Evolutionary conservation across 2,113 vertebrate species (phyloP).

Genomic region (Lasiurus borealis): DNA sequence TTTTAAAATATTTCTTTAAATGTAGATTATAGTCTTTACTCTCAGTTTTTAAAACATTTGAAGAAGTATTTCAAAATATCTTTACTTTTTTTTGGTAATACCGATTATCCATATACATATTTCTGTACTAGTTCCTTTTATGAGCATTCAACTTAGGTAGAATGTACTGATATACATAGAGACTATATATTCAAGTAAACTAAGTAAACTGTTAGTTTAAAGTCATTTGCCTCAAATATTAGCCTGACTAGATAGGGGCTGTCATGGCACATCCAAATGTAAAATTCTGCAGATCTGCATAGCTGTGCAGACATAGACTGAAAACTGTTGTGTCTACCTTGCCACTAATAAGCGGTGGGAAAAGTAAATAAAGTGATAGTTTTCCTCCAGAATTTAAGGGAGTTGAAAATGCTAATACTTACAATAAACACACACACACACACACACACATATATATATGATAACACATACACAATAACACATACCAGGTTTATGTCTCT

Average conservation of each 20-base stretch:
- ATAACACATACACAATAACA: background rate
- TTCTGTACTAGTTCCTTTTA: conserved; percentile 30
- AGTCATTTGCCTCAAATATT: conserved; percentile 5
- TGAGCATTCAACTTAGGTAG: background rate
- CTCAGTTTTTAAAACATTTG: conserved; percentile 10
- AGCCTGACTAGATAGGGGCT: background rate
- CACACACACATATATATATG: background rate
- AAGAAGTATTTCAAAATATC: conserved; percentile 42
- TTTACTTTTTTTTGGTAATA: background rate
- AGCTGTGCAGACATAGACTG: background rate
- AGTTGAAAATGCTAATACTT: conserved; percentile 43
- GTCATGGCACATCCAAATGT: background rate
- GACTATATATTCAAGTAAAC: background rate
- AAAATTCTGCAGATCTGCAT: background rate
- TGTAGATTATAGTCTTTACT: background rate
- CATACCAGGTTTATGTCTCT: background rate
- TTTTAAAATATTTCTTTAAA: conserved; percentile 19
- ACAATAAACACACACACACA: background rate
- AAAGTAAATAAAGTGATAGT: conserved; percentile 14
- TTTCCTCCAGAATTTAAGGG: conserved; percentile 26
- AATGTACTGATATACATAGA: background rate
- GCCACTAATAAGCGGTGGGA: background rate
- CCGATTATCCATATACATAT: background rate
- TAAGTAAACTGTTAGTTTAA: background rate
- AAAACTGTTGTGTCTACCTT: background rate